phyloP scores from a whole-genome alignment of 2,113 vertebrate species.

The Scomber scombrus region DNA sequence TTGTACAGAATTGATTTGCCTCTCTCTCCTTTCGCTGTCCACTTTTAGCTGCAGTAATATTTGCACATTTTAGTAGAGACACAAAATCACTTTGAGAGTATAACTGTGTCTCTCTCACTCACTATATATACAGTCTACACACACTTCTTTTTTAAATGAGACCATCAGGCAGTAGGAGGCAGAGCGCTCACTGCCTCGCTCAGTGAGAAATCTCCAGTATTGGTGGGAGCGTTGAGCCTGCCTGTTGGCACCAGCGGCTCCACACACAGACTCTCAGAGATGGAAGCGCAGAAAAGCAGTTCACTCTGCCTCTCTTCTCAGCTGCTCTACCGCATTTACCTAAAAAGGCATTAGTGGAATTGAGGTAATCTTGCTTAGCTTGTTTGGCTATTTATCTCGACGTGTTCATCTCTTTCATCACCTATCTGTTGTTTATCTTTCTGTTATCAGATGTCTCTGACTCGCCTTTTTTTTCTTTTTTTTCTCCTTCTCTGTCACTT shows the following conservation, averaged over 20 bases:
- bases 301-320: conserved; percentile 14
- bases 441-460: not conserved
- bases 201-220: conserved; percentile 47
- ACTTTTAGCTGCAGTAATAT: not conserved
- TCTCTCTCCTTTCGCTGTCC: conserved; percentile 6
- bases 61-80: conserved; percentile 25
- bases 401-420: not conserved
- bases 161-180: conserved; percentile 62
- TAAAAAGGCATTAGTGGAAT: conserved; percentile 50
- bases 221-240: conserved; percentile 52
- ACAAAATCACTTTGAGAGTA: conserved; percentile 3
- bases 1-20: conserved; percentile 5
- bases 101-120: conserved; percentile 24
- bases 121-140: conserved; percentile 26
- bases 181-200: conserved; percentile 60
- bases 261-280: conserved; percentile 47
- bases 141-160: conserved; percentile 61
- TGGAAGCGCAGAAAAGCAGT: conserved; percentile 32
- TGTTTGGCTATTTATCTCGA: conserved; percentile 11
- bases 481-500: conserved; percentile 8
- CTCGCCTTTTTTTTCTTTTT: not conserved
- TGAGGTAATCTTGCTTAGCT: conserved; percentile 65
- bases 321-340: conserved; percentile 13
- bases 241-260: conserved; percentile 54
- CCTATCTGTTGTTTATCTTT: not conserved